Base-by-base conservation (phyloP, 1,140 invertebrate species). In the Cotesia chilonis region DNA sequence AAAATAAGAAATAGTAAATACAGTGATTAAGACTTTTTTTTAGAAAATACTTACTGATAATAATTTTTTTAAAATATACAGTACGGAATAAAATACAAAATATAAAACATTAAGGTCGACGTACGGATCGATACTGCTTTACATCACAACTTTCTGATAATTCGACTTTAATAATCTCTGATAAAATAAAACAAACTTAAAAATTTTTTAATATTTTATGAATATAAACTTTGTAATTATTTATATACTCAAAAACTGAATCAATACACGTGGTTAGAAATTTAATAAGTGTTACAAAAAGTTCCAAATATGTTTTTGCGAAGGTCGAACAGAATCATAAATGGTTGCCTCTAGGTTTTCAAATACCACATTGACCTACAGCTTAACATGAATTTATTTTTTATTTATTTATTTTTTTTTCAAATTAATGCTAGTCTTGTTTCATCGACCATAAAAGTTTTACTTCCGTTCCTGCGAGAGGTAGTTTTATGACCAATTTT, bases 341-440 rank as follows among this genome's bases (percentile, higher is more conserved):
- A 64, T 52, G 47, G 41, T 38, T 66, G 14, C 14, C 20, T 10
- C 36, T n/a, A 54, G 4, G 64, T n/a, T 66, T 66, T 52, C 64
- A 37, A 66, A 54, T 66, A 20, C 64, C 64, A 66, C 47, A 52
- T 66, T 66, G 64, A 66, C 64, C 64, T 37, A 66, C 38, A 41
- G 28, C 47, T 66, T 52, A 38, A 66, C 64, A 10, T 28, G 3
- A 20, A 35, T 51, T 20, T 66, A 66, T 66, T 66, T 66, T 65
- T 47, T 41, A 41, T 28, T 20, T 65, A 14, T 14, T 52, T 66
- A 52, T 66, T 41, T 41, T n/a, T 14, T 41, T 66, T 10, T 20
- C 41, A 14, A 52, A 66, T 66, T 66, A 54, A 66, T 66, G 10
- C 41, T 14, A 66, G 7, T 66, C 41, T 51, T 66, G 38, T 28